Evolutionary conservation across 1,140 invertebrate species (phyloP).

Genomic region (Papilio polytes): DNA sequence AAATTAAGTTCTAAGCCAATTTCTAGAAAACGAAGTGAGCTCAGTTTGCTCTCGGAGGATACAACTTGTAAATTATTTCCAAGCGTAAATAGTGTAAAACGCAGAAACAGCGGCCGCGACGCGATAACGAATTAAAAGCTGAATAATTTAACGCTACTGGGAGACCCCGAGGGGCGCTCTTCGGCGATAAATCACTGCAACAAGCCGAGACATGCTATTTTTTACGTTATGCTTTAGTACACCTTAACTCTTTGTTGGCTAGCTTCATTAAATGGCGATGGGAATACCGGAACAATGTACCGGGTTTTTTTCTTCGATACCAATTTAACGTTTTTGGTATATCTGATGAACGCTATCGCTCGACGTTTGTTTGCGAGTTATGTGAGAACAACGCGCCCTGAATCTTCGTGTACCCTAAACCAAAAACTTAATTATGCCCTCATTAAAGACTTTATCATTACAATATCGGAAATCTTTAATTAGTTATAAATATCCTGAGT

Average conservation of each 20-base stretch:
- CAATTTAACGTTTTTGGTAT: slow-evolving; percentile 67
- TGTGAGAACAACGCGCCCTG: slow-evolving; percentile 56
- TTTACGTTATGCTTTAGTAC: slow-evolving; percentile 80
- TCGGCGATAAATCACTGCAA: slow-evolving; percentile 75
- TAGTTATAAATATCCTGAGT: not conserved
- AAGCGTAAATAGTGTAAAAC: slow-evolving; percentile 79
- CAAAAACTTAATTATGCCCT: slow-evolving; percentile 13
- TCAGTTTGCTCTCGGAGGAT: slow-evolving; percentile 51
- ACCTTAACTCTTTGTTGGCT: slow-evolving; percentile 72
- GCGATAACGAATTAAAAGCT: slow-evolving; percentile 83
- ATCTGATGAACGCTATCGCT: slow-evolving; percentile 59
- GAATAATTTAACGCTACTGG: slow-evolving; percentile 82
- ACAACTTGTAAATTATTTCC: slow-evolving; percentile 73
- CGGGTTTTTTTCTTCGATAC: slow-evolving; percentile 53
- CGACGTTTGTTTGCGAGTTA: slow-evolving; percentile 54
- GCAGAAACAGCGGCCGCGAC: slow-evolving; percentile 71
- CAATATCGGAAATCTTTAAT: not conserved
- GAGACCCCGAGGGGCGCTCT: slow-evolving; percentile 68
- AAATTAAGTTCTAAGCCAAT: slow-evolving; percentile 5
- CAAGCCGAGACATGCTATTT: slow-evolving; percentile 75
- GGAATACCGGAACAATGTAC: slow-evolving; percentile 70
- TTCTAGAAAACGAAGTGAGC: slow-evolving; percentile 25
- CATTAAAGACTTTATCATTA: slow-evolving; percentile 23
- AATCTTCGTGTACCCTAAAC: slow-evolving; percentile 13
- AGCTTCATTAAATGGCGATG: slow-evolving; percentile 72